A percentile compares a stretch with the other conserved stretches of the same genome.
Conservation (phyloP, 2,888 invertebrate genomes). For the Salpingus planirostris region DNA sequence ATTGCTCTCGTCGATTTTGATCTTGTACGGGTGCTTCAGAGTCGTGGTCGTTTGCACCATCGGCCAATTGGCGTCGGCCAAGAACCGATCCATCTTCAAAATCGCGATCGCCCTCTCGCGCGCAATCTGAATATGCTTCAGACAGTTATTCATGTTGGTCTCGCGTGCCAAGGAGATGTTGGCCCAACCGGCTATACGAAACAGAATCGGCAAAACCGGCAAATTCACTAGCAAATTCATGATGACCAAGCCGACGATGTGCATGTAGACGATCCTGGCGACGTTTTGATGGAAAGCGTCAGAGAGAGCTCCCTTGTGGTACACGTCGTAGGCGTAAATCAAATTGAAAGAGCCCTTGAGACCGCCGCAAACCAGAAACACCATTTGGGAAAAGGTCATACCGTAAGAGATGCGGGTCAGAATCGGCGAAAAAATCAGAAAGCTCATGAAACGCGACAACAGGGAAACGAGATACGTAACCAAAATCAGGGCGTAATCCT, state of each 20-base stretch:
- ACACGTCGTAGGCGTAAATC: background rate
- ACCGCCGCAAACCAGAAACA: constrained; percentile 3
- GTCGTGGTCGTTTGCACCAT: constrained; percentile 26
- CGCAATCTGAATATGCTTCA: constrained; percentile 44
- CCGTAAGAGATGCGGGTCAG: constrained; percentile 2
- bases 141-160: constrained; percentile 49
- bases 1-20: constrained; percentile 28
- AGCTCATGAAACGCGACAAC: constrained; percentile 1
- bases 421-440: constrained; percentile 3
- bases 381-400: constrained; percentile 1
- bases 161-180: constrained; percentile 47
- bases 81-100: constrained; percentile 51
- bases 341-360: constrained; percentile 1
- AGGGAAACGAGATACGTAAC: constrained; percentile 3
- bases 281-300: too few relatives aligned
- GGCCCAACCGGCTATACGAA: constrained; percentile 46
- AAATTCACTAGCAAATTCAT: constrained; percentile 51
- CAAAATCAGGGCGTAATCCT: constrained; percentile 2
- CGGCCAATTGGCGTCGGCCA: constrained; percentile 45
- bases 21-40: background rate
- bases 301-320: background rate
- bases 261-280: constrained; percentile 18
- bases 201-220: constrained; percentile 45
- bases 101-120: constrained; percentile 47
- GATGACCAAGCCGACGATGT: constrained; percentile 49